Percentiles rank a stretch among this genome's conserved stretches.
Evolutionary conservation across 2,888 invertebrate genomes (phyloP).

Genomic region (Herminia tarsipennalis): DNA sequence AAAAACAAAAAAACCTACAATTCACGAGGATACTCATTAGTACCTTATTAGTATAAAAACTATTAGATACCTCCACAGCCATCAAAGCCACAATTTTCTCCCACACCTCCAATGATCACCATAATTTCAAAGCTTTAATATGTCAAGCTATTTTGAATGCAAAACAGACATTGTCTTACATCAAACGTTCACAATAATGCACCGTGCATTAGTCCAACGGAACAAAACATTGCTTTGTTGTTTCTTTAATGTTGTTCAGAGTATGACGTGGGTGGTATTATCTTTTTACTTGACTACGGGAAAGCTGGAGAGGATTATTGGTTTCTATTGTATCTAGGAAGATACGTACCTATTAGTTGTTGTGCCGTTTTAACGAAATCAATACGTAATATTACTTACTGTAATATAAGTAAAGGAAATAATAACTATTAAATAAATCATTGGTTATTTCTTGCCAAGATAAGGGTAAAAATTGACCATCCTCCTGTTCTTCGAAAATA

Average conservation of each 20-base stretch:
- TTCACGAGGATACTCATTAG: not conserved
- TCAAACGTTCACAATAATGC: slow-evolving; percentile 15
- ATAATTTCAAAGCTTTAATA: slow-evolving; percentile 21
- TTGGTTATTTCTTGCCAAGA: no score
- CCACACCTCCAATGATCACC: not conserved
- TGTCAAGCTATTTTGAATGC: slow-evolving; percentile 24
- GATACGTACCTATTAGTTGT: no score
- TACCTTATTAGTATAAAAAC: not conserved
- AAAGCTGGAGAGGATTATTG: no score
- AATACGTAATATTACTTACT: no score
- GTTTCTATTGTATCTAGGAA: no score
- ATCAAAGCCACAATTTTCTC: slow-evolving; percentile 5
- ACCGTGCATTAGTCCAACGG: slow-evolving; percentile 19
- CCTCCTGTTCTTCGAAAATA: no score
- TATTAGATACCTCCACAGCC: not conserved
- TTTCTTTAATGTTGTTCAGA: not conserved
- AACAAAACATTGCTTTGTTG: not conserved
- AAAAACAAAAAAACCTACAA: no score
- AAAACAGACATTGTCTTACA: slow-evolving; percentile 35
- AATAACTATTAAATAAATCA: no score
- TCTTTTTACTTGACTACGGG: no score
- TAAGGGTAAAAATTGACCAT: no score
- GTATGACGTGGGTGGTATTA: not conserved
- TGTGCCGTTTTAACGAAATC: no score
- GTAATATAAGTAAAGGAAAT: no score